These are phyloP conservation scores for Falco cherrug DNA, from an alignment of 2,797 vertebrate species.

Conservation along the genomic window DNA sequence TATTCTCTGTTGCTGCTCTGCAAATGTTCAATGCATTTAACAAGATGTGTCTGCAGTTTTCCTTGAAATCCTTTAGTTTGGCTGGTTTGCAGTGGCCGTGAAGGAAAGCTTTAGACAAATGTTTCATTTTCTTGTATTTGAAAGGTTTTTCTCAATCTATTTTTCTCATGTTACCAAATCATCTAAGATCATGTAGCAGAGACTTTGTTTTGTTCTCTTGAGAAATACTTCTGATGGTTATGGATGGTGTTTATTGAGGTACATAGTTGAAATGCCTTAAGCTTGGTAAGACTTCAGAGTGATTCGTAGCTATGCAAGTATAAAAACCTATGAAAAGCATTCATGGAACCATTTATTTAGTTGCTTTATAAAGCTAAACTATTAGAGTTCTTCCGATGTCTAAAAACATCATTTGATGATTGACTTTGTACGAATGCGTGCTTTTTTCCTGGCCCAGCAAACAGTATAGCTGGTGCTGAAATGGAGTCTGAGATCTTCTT, in stretches of 20 bases:
- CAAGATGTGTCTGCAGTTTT: background rate
- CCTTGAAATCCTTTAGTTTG: background rate
- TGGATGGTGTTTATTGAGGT: background rate
- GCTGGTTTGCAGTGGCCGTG: accelerated
- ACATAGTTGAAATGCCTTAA: background rate
- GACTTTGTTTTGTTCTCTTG: background rate
- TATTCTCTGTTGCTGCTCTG: background rate
- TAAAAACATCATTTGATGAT: background rate
- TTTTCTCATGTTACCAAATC: background rate
- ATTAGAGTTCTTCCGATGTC: background rate
- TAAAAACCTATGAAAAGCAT: background rate
- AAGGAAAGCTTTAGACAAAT: background rate
- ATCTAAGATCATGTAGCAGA: background rate
- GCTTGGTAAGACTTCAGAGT: background rate
- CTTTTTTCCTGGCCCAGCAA: background rate
- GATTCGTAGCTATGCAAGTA: background rate
- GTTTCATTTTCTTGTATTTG: background rate
- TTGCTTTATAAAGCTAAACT: background rate
- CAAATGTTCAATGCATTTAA: background rate
- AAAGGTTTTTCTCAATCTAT: background rate
- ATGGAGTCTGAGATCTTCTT: background rate
- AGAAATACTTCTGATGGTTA: background rate
- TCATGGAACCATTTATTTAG: background rate
- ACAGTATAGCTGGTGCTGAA: background rate
- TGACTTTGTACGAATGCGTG: accelerated